phyloP scores from a whole-genome alignment of 2,888 invertebrate genomes.

The Drosophila anomalipes region DNA sequence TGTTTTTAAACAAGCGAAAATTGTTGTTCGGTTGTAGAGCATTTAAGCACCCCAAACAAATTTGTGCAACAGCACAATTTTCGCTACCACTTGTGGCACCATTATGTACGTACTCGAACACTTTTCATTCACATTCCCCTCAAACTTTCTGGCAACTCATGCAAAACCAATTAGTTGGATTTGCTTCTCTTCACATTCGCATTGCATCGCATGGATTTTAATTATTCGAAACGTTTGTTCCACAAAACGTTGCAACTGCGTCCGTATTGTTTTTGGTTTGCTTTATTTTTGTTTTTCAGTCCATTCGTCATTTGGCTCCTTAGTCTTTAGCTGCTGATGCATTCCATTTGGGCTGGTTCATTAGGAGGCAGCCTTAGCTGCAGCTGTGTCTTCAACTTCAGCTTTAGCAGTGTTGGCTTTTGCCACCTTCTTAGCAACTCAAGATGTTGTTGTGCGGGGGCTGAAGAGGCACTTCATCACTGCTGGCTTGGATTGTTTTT shows the following conservation, averaged over 20 bases:
- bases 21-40: conserved; percentile 34
- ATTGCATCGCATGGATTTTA: conserved; percentile 55
- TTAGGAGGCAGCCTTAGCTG: conserved; percentile 27
- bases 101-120: conserved; percentile 7
- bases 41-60: conserved; percentile 35
- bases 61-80: conserved; percentile 38
- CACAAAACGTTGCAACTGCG: conserved; percentile 51
- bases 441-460: conserved; percentile 26
- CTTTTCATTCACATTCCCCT: background rate
- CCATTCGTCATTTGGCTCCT: conserved; percentile 19
- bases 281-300: background rate
- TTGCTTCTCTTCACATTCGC: conserved; percentile 68
- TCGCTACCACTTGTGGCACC: conserved; percentile 60
- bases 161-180: conserved; percentile 81
- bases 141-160: conserved; percentile 62
- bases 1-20: conserved; percentile 34
- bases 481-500: conserved; percentile 18
- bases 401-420: conserved; percentile 37
- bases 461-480: conserved; percentile 9
- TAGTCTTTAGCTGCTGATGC: conserved; percentile 50
- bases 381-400: conserved; percentile 16
- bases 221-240: conserved; percentile 55
- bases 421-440: conserved; percentile 63
- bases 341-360: conserved; percentile 38
- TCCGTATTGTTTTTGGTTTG: conserved; percentile 25